Evolutionary conservation across 2,113 vertebrate genomes (phyloP).

Genomic region (Craseonycteris thonglongyai): DNA sequence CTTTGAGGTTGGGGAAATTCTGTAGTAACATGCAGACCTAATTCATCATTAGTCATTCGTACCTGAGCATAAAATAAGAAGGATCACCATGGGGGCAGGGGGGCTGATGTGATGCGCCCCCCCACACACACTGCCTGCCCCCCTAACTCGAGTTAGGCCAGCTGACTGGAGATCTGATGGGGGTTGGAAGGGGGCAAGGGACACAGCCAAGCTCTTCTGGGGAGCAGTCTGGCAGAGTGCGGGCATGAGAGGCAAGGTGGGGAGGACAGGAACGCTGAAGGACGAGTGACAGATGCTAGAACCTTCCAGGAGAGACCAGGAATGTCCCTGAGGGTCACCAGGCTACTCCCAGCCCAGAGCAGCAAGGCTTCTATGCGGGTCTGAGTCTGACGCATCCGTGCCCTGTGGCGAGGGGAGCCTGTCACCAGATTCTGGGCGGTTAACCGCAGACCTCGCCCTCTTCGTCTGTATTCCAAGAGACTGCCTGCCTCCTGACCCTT

Average conservation of each 20-base stretch:
- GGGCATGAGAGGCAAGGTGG: neutral
- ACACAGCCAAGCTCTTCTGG: neutral
- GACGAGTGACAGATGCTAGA: accelerated
- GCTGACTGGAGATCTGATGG: neutral
- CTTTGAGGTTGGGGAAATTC: neutral
- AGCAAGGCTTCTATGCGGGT: neutral
- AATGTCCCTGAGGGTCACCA: accelerated
- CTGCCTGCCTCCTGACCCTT: neutral
- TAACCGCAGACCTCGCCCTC: neutral
- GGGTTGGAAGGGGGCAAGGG: neutral
- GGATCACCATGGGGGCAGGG: no score
- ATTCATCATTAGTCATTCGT: neutral
- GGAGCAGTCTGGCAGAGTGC: neutral
- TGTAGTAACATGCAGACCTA: neutral
- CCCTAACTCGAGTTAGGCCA: neutral
- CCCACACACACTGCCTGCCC: neutral
- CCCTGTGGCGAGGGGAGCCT: neutral
- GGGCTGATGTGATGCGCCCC: no score
- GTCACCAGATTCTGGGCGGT: neutral
- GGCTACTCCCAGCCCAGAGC: no score
- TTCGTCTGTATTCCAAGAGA: neutral
- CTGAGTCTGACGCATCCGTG: neutral
- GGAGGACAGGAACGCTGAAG: neutral
- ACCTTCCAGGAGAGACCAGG: neutral
- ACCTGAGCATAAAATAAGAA: neutral